Percentiles rank a stretch among this genome's conserved stretches.
Conservation (phyloP, 53 echinoderm and acorn worm species). For the Mesocentrotus franciscanus region DNA sequence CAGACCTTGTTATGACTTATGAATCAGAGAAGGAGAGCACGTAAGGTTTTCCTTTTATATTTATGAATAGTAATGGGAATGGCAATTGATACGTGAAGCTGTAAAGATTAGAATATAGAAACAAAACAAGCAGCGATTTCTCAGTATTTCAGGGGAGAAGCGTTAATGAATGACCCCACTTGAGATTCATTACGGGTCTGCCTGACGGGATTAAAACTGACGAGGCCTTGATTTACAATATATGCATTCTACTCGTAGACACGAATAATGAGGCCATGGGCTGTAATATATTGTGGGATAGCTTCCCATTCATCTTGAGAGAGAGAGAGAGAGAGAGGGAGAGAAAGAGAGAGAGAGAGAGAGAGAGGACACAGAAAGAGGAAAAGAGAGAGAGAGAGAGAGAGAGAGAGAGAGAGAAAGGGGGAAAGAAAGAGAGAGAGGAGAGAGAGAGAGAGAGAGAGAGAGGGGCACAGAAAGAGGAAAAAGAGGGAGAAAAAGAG, state of each 20-base stretch:
- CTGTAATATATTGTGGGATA: background rate
- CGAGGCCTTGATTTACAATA: background rate
- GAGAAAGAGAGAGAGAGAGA: background rate
- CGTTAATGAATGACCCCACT: conserved; percentile 11
- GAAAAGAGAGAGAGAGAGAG: too few relatives aligned
- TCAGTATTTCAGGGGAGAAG: background rate
- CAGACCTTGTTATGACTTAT: background rate
- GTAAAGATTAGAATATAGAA: background rate
- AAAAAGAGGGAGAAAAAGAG: too few relatives aligned
- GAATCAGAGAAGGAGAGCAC: background rate
- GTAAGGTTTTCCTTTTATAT: conserved; percentile 1
- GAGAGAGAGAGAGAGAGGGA: background rate
- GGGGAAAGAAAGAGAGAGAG: background rate
- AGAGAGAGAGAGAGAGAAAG: background rate
- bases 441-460: background rate
- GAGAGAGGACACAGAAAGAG: too few relatives aligned
- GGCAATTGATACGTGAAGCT: background rate
- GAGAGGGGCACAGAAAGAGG: too few relatives aligned
- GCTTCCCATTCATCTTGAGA: background rate
- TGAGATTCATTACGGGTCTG: background rate
- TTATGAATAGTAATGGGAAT: background rate
- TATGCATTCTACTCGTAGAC: background rate
- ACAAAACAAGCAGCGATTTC: background rate
- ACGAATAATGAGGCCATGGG: background rate
- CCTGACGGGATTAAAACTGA: background rate